These are phyloP conservation scores for Diaperis boleti DNA, from an alignment of 2,888 invertebrate species.

Conservation along the genomic window DNA sequence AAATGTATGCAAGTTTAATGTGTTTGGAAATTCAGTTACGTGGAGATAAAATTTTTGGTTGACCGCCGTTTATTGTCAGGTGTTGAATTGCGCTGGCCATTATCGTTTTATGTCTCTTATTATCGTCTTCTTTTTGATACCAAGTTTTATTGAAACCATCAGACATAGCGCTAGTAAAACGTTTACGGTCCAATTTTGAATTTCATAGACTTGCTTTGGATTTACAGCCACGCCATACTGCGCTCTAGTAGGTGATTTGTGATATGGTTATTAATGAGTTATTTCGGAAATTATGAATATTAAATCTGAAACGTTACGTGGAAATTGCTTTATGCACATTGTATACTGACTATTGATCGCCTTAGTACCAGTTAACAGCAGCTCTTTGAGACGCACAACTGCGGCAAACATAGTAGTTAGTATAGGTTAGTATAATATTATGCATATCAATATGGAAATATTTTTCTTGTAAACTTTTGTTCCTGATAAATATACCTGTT, in stretches of 20 bases:
- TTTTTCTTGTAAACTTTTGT: conserved; percentile 37
- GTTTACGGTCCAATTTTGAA: conserved; percentile 27
- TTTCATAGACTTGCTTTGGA: conserved; percentile 11
- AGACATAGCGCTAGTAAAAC: conserved; percentile 12
- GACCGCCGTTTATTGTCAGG: neutral
- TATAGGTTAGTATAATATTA: too few relatives aligned
- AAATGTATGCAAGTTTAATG: conserved; percentile 2
- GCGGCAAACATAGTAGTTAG: conserved; percentile 41
- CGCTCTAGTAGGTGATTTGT: conserved; percentile 26
- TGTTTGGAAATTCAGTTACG: too few relatives aligned
- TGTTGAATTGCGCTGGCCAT: conserved; percentile 26
- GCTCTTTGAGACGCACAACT: conserved; percentile 34
- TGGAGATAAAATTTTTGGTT: neutral
- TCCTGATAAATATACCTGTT: conserved; percentile 35
- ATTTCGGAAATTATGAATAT: conserved; percentile 32
- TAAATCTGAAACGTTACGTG: conserved; percentile 22
- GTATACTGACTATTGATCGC: conserved; percentile 36
- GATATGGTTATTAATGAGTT: conserved; percentile 36
- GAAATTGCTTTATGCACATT: conserved; percentile 25
- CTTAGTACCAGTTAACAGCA: conserved; percentile 31
- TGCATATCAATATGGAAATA: too few relatives aligned
- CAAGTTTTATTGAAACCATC: conserved; percentile 7
- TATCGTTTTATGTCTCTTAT: conserved; percentile 20
- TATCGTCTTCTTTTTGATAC: conserved; percentile 10
- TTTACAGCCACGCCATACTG: neutral